Conservation (phyloP, 2,113 vertebrate genomes). For the Antechinus stuartii region DNA sequence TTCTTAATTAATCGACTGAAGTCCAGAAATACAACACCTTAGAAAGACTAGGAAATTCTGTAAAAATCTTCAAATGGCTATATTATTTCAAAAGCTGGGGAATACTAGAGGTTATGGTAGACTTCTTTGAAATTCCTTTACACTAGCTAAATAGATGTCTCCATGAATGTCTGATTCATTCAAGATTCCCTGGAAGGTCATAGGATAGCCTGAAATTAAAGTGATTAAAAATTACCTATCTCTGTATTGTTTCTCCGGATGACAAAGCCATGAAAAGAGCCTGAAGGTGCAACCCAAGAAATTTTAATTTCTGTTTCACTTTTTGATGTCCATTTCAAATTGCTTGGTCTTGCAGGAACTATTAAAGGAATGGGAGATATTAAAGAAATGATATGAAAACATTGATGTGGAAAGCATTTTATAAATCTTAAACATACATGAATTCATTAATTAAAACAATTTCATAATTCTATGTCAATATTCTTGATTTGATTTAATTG, state of each 20-base stretch:
- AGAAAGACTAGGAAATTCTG: neutral
- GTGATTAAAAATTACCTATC: constrained; percentile 52
- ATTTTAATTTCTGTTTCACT: fast-evolving
- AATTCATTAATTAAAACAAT: neutral
- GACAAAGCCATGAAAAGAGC: fast-evolving
- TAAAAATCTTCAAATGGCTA: neutral
- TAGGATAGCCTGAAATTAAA: neutral
- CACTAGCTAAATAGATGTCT: fast-evolving
- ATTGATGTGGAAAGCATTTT: neutral
- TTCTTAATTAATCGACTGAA: neutral
- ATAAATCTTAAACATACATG: neutral
- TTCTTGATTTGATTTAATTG: neutral
- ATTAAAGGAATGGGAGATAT: constrained; percentile 48
- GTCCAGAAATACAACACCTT: neutral
- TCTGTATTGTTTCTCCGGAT: fast-evolving
- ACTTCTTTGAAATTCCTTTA: fast-evolving
- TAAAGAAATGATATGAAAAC: neutral
- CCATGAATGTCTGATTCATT: neutral
- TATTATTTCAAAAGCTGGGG: too few species aligned
- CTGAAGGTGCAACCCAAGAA: fast-evolving
- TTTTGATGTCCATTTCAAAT: fast-evolving
- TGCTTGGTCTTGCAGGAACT: constrained; percentile 50
- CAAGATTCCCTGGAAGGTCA: neutral
- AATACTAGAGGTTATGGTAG: neutral
- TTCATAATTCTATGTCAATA: neutral